Evolutionary conservation across 2,888 invertebrate species (phyloP).

Genomic region (Eumacrocentrus americanus): DNA sequence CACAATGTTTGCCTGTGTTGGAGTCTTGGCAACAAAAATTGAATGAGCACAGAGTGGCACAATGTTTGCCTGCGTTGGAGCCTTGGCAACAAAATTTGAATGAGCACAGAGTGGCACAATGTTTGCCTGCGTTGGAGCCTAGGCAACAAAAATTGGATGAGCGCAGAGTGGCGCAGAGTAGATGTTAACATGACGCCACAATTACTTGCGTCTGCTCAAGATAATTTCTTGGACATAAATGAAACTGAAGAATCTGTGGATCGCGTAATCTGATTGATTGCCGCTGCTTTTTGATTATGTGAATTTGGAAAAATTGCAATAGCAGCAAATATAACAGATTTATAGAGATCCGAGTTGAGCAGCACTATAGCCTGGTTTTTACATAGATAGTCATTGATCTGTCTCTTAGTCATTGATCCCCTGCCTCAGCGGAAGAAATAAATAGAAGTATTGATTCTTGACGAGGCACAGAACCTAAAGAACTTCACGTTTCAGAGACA

Average conservation of each 20-base stretch:
- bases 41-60: too few species aligned
- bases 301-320: slow-evolving; percentile 77
- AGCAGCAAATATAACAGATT: slow-evolving; percentile 70
- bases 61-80: too few species aligned
- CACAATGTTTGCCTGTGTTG: too few species aligned
- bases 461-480: slow-evolving; percentile 99
- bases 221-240: slow-evolving; percentile 50
- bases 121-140: too few species aligned
- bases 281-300: slow-evolving; percentile 75
- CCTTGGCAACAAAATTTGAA: too few species aligned
- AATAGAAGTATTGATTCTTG: slow-evolving; percentile 98
- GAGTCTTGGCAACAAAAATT: too few species aligned
- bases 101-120: too few species aligned
- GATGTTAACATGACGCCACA: slow-evolving; percentile 63
- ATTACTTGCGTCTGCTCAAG: slow-evolving; percentile 62
- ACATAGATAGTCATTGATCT: slow-evolving; percentile 76
- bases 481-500: slow-evolving; percentile 99
- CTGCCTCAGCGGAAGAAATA: too few species aligned
- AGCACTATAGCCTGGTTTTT: slow-evolving; percentile 81
- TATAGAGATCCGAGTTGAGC: slow-evolving; percentile 81
- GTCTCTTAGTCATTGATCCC: slow-evolving; percentile 69
- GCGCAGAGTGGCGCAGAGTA: too few species aligned
- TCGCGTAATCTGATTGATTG: slow-evolving; percentile 67
- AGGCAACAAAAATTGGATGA: too few species aligned
- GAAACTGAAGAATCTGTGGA: slow-evolving; percentile 50